phyloP scores from a whole-genome alignment of 2,888 invertebrate genomes.

The Cecidostiba fungosa region DNA sequence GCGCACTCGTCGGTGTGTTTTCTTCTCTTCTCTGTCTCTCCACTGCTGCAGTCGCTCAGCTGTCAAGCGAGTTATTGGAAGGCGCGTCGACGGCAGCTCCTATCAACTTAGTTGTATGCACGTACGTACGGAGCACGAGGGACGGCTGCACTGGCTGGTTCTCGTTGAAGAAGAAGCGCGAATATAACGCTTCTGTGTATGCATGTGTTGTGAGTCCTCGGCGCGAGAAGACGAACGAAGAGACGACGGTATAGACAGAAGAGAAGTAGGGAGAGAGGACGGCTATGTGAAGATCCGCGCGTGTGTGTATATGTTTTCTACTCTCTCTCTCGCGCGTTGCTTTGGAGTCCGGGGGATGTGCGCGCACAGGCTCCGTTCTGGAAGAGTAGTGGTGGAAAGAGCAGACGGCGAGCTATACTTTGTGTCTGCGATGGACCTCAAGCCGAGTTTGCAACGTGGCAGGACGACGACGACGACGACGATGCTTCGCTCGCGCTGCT shows the following conservation, averaged over 20 bases:
- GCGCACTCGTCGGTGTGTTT: background rate
- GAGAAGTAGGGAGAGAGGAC: background rate
- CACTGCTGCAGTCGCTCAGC: constrained; percentile 17
- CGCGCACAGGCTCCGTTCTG: constrained; percentile 6
- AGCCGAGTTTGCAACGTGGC: constrained; percentile 45
- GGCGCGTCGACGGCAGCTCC: background rate
- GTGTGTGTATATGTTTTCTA: background rate
- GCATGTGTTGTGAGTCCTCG: background rate
- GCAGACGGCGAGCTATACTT: constrained; percentile 8
- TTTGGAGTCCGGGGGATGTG: background rate
- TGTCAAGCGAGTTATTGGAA: constrained; percentile 35
- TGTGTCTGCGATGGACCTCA: constrained; percentile 50
- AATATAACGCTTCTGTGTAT: background rate
- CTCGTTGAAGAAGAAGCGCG: constrained; percentile 25
- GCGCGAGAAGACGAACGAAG: background rate
- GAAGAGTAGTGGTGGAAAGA: background rate
- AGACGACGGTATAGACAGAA: background rate
- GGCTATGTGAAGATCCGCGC: background rate
- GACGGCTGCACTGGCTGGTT: constrained; percentile 56
- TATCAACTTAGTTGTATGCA: background rate
- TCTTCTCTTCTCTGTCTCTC: background rate
- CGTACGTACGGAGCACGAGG: constrained; percentile 37
- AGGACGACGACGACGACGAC: constrained; percentile 27
- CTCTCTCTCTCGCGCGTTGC: background rate
- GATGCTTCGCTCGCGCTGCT: no score